Percentiles rank a stretch among this genome's conserved stretches.
phyloP scores from a whole-genome alignment of 2,113 vertebrate species.

The Hydrolagus affinis region DNA sequence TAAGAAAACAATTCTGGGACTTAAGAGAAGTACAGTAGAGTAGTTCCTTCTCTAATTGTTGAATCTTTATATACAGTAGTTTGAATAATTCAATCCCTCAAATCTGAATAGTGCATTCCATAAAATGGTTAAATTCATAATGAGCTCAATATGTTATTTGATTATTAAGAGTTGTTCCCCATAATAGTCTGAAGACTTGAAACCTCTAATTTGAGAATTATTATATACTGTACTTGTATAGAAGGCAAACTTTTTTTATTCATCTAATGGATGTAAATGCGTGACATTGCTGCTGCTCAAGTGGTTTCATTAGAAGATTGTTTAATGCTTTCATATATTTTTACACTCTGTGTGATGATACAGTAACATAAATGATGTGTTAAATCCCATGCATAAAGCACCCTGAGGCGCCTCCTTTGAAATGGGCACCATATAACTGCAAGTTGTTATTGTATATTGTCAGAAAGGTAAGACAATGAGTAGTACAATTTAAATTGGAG shows the following conservation, averaged over 20 bases:
- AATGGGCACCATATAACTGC: background rate
- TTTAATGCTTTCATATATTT: background rate
- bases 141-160: no score
- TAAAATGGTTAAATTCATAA: no score
- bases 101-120: no score
- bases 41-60: no score
- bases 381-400: background rate
- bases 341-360: background rate
- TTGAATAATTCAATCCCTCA: constrained; percentile 1
- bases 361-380: no score
- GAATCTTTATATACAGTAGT: no score
- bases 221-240: background rate
- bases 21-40: background rate
- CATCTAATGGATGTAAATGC: no score
- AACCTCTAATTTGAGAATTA: background rate
- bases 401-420: background rate
- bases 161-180: no score
- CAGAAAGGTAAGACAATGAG: background rate
- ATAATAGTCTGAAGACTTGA: background rate
- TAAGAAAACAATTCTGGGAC: background rate
- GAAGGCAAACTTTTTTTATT: no score
- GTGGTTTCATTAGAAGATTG: background rate
- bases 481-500: no score
- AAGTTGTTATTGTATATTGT: background rate
- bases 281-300: background rate